These are phyloP conservation scores for Tadarida brasiliensis DNA, from an alignment of 2,797 vertebrate species.

Conservation along the genomic window DNA sequence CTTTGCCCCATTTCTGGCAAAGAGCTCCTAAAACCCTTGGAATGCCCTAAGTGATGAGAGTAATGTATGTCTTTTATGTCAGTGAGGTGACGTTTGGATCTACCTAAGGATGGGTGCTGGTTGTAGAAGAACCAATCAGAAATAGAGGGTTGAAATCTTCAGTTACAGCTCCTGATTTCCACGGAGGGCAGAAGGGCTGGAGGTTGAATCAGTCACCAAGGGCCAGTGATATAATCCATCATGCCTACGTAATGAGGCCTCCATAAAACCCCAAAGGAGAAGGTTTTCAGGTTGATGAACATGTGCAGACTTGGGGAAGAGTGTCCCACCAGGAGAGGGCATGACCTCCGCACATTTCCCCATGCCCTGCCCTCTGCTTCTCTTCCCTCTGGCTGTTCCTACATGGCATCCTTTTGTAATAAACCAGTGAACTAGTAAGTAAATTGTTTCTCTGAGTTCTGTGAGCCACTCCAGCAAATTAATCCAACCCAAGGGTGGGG, in stretches of 20 bases:
- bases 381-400: not conserved
- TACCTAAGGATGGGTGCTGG: not conserved
- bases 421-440: not conserved
- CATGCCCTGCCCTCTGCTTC: not conserved
- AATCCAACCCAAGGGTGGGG: not conserved
- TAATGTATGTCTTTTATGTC: not conserved
- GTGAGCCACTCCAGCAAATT: not conserved
- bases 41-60: not conserved
- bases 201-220: not conserved
- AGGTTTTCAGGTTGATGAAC: not conserved
- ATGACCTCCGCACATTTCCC: accelerated
- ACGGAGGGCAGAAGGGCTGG: not conserved
- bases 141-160: not conserved
- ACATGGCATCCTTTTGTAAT: not conserved
- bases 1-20: not conserved
- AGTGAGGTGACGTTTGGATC: not conserved
- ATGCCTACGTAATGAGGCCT: not conserved
- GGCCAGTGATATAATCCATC: not conserved
- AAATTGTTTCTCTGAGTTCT: not conserved
- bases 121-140: not conserved
- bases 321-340: too few relatives aligned
- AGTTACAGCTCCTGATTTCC: too few relatives aligned
- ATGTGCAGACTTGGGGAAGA: not conserved
- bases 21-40: not conserved
- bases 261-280: not conserved